Evolutionary conservation across 2,797 vertebrate genomes (phyloP).

Genomic region (Crossoptilon crossoptilon): DNA sequence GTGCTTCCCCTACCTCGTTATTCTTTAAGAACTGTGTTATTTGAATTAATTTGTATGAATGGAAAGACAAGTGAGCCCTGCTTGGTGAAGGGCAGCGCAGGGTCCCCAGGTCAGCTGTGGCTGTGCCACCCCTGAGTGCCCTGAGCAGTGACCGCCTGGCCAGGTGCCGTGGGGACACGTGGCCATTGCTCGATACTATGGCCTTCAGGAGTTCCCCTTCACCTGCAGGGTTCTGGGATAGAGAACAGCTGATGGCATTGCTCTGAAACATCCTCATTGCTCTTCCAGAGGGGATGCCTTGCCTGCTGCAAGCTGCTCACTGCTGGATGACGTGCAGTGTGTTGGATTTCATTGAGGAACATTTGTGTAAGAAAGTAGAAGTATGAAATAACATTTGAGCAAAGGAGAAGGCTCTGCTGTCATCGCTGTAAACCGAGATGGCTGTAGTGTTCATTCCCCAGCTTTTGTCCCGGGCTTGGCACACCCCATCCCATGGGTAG

Average conservation of each 20-base stretch:
- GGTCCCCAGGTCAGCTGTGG: rapidly evolving
- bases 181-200: rapidly evolving
- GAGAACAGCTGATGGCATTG: background rate
- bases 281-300: background rate
- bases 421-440: rapidly evolving
- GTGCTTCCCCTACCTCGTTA: background rate
- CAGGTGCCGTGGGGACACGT: background rate
- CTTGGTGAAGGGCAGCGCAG: background rate
- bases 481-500: rapidly evolving
- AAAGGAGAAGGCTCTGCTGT: background rate
- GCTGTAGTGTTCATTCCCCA: background rate
- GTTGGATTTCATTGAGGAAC: background rate
- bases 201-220: background rate
- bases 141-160: background rate
- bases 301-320: background rate
- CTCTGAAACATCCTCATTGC: too few species aligned
- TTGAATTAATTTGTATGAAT: constrained; percentile 22
- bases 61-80: background rate
- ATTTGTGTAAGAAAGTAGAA: background rate
- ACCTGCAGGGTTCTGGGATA: too few species aligned
- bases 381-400: background rate
- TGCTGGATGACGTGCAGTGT: background rate
- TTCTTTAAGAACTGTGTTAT: constrained; percentile 5
- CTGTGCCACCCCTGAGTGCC: background rate
- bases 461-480: background rate